Base-by-base conservation (phyloP, 2,888 invertebrate species). In the Lampropteryx suffumata region DNA sequence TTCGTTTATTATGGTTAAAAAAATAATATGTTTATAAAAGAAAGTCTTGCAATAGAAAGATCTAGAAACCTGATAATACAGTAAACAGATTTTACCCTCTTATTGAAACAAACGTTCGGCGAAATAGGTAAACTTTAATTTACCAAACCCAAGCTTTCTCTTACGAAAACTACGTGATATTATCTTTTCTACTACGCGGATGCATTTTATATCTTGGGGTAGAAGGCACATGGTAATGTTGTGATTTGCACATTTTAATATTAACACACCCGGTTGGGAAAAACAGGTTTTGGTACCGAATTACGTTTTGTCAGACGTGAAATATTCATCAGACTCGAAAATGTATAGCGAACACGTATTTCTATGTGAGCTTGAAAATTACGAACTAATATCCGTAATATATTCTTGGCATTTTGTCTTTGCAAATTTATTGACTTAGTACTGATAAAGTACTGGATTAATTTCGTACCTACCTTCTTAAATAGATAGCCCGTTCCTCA, bases 161-260 rank as follows among this genome's bases (percentile, higher is more conserved):
- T 11, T 7, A 39, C 34, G 13, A 35, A 43, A 44, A 45, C 45
- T 36, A 27, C 32, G 41, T 32, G 4, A 29, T 46, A 46, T 30
- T 48, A 48, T 41, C 28, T 41, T 30, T 45, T 35, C 35, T 14
- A 24, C 63, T 66, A 63, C 59, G 59, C 55, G 61, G 56, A 55
- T 77, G 74, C 72, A 78, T 79, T 77, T 52, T 43, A 39, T 75
- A 57, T 63, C 73, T 73, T 65, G 65, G 62, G 17, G 59, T 65
- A 61, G 7, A 34, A 59, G 66, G 57, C 59, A 67, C 74, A 82
- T 79, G 83, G 76, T 79, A 79, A 83, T 82, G 59, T 55, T 57
- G 62, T 71, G 73, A 82, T 85, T 84, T 82, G 69, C 82, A 86
- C 84, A 81, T 82, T 79, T 85, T 84, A 85, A 86, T 85, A 85